Evolutionary conservation across 2,113 vertebrate genomes (phyloP).

Genomic region (Ursus arctos): DNA sequence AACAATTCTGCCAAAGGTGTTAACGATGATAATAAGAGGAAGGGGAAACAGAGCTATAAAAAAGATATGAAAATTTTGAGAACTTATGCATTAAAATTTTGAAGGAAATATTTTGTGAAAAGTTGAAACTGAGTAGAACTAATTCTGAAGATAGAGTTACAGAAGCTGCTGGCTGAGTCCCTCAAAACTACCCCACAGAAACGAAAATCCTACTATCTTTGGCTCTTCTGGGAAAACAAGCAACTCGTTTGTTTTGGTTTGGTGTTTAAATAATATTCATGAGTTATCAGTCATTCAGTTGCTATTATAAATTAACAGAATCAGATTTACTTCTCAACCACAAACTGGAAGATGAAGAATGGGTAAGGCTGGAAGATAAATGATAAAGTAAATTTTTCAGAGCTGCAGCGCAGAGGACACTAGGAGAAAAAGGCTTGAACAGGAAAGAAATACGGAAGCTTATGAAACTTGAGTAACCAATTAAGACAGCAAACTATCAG

Average conservation of each 20-base stretch:
- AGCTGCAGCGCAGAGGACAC: background rate
- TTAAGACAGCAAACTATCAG: background rate
- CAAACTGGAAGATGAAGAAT: background rate
- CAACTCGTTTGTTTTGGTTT: background rate
- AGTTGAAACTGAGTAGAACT: background rate
- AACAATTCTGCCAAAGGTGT: background rate
- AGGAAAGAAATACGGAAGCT: background rate
- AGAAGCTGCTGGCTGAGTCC: background rate
- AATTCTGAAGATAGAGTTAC: constrained; percentile 20
- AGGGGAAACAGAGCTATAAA: background rate
- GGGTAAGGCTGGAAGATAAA: background rate
- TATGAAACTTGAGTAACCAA: background rate
- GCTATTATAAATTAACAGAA: constrained; percentile 7
- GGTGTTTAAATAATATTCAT: constrained; percentile 14
- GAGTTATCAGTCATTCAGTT: background rate
- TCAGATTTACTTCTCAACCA: background rate
- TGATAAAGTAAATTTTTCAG: background rate
- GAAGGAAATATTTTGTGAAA: constrained; percentile 6
- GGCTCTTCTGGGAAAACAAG: background rate
- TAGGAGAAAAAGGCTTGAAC: background rate
- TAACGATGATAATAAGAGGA: background rate
- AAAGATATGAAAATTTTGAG: background rate
- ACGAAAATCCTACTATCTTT: constrained; percentile 21
- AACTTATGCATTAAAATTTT: background rate
- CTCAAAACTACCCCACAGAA: constrained; percentile 21